Base-by-base conservation (phyloP, 2,113 vertebrate species). In the Oryzias woworae region DNA sequence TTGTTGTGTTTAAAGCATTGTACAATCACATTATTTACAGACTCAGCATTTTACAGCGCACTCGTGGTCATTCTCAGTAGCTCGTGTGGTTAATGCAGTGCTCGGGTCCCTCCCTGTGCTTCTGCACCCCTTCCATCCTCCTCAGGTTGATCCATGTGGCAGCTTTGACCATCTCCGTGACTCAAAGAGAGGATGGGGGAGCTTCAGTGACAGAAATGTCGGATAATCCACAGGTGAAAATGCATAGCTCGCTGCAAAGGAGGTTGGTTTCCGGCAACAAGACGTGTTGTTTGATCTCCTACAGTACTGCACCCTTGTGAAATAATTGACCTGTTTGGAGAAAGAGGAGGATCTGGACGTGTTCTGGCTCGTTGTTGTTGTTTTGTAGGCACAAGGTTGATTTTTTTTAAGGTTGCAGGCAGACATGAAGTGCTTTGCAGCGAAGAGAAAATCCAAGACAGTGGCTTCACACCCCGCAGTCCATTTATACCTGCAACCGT, bases 1-100 rank as follows among this genome's bases (percentile, higher is more conserved):
- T 51, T 71, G 58, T 80, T 71, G 73, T 82, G 82, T 87, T 78
- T 54, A 88, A 92, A 91, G 89, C 89, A 86, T 85, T 88, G 83
- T 90, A 92, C 88, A 91, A 75, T 91, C 77, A 87, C 82, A 90
- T 89, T 90, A 93, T 93, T 90, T 93, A 93, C 91, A 93, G 60
- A 82, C 77, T 87, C 83, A 88, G 65, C 92, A 91, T 91, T 80
- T 82, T 91, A 91, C 91, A 89, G 88, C 81, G 69, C 85, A 74
- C 78, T 78, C 63, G 58, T 82, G 68, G 65, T 49, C 66, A 79
- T 87, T 76, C 36, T 92, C 92, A 91, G 90, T 92, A 92, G 92
- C 87, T 90, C 69, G 75, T 81, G 78, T 88, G 63, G 68, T 71
- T 22, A 42, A 75, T 79, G 80, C 87, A 87, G 90, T 88, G 90